Evolutionary conservation across 2,888 invertebrate genomes (phyloP), one percentile per base, ranked within the genome.

Genomic region (Chesias legatella): DNA sequence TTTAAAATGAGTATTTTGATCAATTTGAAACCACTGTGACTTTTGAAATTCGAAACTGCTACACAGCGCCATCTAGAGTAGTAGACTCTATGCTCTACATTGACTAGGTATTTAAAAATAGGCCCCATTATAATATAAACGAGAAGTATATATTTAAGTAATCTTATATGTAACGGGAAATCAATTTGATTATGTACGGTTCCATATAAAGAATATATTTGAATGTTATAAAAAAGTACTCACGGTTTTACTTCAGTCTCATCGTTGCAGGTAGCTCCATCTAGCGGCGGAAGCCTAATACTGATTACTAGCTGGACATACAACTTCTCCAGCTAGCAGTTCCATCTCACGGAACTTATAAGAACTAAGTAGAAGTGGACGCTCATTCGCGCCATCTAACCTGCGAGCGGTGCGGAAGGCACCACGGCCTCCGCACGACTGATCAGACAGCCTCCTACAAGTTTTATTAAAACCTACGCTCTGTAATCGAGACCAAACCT

Each of bases 391-490:
- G 80, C 81, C 84, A 81, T 81, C 79, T 79, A 53, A 50, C 46
- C 48, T 22, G 35, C 33, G 38, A 66, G 54, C 56, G 63, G 65
- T 79, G 75, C 64, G 66, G 52, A 63, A 81, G 82, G 75, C 79
- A 78, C 73, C 72, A 55, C 63, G 53, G 64, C 75, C 67, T 62
- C 56, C 56, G 57, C 52, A 58, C 67, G 67, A 84, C 81, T 84
- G 79, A 59, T 51, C 58, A 54, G 58, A 57, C 49, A 73, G 68
- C 67, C 73, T 74, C 72, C 63, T 48, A 54, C 43, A 32, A 43
- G 58, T 73, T 75, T 62, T 65, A 71, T 62, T 74, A 71, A 55
- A 57, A 51, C 55, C 50, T 60, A 60, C 48, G 50, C 20, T 3
- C 13, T 58, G 67, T 62, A 73, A 69, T 67, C 40, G 63, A 68